Conservation (phyloP, 2,797 vertebrate species). For the Pachyuromys duprasi region DNA sequence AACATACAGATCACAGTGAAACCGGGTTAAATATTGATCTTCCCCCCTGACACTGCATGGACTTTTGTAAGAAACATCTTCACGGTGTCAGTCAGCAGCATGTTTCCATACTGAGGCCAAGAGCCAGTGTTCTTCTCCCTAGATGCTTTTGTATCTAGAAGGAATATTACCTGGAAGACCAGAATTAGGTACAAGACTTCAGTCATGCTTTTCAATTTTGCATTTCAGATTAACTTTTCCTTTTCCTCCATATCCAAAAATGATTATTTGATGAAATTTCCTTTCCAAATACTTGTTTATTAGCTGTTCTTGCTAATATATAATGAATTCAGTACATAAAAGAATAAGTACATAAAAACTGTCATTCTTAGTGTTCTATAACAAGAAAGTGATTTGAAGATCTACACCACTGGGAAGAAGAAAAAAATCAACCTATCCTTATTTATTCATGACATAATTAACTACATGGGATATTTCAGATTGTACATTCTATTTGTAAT, state of each 20-base stretch:
- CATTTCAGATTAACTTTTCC: slow-evolving; percentile 72
- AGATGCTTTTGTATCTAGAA: slow-evolving; percentile 61
- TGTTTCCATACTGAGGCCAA: slow-evolving; percentile 57
- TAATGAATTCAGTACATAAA: slow-evolving; percentile 47
- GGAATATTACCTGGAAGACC: slow-evolving; percentile 69
- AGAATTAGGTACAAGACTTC: slow-evolving; percentile 55
- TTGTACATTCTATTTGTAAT: neutral
- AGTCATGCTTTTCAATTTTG: slow-evolving; percentile 66
- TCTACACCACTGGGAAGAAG: neutral
- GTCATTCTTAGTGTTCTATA: neutral
- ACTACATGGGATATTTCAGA: neutral
- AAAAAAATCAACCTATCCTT: neutral
- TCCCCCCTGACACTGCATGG: slow-evolving; percentile 62
- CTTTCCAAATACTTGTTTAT: slow-evolving; percentile 50
- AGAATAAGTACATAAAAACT: neutral
- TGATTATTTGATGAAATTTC: slow-evolving; percentile 65
- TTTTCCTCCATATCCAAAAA: slow-evolving; percentile 54
- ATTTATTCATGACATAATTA: neutral
- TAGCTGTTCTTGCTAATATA: slow-evolving; percentile 8
- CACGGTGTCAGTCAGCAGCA: neutral
- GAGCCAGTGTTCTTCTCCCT: slow-evolving; percentile 41
- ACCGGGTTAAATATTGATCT: slow-evolving; percentile 69
- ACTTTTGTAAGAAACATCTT: slow-evolving; percentile 75
- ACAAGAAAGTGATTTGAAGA: slow-evolving; percentile 26
- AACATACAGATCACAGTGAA: slow-evolving; percentile 50